Evolutionary conservation across 2,113 vertebrate species (phyloP), one percentile per base, ranked within the genome.

Genomic region (Phylloscopus trochilus): DNA sequence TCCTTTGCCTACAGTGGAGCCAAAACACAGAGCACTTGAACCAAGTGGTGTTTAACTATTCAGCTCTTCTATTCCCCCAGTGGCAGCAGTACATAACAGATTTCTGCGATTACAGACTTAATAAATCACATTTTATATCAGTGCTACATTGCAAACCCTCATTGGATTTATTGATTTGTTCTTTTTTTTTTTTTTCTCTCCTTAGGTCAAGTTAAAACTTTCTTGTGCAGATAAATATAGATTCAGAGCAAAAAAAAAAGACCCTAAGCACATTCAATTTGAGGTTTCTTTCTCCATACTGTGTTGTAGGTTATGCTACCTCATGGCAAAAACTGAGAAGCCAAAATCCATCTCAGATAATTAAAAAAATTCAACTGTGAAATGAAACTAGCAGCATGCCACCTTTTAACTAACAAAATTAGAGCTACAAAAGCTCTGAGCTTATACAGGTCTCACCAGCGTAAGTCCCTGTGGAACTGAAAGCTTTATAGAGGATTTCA

Each of bases 291-390:
- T 63, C 76, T 85, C 53, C 23, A 5, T 49, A 59, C 58, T 49
- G 35, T 22, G 27, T 84, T 87, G 35, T 56, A 80, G 73, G 73
- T 92, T 92, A 84, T 75, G 58, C 77, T 88, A 62, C 93, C 44
- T 95, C 76, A 68, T 90, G 76, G 94, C 35, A 59, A 96, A 97
- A 95, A 93, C 4, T 73, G 55, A 94, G 95, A 80, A 81, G 83
- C 74, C 83, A 95, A 97, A 95, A 92, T 91, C 72, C 69, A 86
- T 87, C 83, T 94, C 91, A 95, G 86, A 90, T 91, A 92, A 97
- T 96, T 96, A 88, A 89, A 95, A 93, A 96, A 94, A 88, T 70
- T 95, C 92, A 94, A 24, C 90, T 97, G 95, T 95, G 95, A 97
- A 97, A 97, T 95, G 68, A 87, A 96, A 95, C 74, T 93, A 84